Conservation (phyloP, 2,888 invertebrate species). For the Tinea semifulvella region DNA sequence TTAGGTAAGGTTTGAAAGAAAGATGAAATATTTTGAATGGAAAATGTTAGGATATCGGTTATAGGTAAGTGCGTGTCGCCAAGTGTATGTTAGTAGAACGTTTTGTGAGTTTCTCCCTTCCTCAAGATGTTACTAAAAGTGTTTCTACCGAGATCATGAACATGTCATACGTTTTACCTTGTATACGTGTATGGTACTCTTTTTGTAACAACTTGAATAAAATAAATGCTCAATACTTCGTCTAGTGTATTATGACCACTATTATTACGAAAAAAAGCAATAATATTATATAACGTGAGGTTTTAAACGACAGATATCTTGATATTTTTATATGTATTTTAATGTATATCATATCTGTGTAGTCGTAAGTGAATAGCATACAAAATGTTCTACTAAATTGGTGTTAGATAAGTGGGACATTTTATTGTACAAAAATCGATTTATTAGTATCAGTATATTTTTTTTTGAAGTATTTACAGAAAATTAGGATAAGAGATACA, state of each 20-base stretch:
- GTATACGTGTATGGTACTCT: no score
- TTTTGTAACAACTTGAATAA: no score
- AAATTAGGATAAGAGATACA: no score
- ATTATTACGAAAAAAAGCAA: conserved; percentile 35
- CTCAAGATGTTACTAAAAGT: no score
- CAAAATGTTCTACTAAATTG: conserved; percentile 53
- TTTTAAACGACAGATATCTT: conserved; percentile 34
- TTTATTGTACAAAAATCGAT: neutral
- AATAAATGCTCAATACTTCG: neutral
- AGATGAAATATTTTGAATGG: conserved; percentile 59
- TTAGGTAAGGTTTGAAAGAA: conserved; percentile 59
- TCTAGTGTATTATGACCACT: neutral
- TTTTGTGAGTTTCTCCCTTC: conserved; percentile 47
- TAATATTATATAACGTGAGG: conserved; percentile 28
- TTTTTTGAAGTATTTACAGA: no score
- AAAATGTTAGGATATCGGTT: no score
- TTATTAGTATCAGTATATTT: neutral
- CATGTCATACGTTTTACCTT: no score
- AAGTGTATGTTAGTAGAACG: conserved; percentile 43
- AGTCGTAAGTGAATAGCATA: conserved; percentile 48
- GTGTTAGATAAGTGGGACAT: neutral
- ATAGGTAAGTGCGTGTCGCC: conserved; percentile 19
- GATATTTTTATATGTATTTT: conserved; percentile 67
- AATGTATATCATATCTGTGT: conserved; percentile 61
- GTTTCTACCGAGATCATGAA: no score